These are phyloP conservation scores for Drosophila paramelanica DNA, from an alignment of 2,888 invertebrate species.

Conservation along the genomic window DNA sequence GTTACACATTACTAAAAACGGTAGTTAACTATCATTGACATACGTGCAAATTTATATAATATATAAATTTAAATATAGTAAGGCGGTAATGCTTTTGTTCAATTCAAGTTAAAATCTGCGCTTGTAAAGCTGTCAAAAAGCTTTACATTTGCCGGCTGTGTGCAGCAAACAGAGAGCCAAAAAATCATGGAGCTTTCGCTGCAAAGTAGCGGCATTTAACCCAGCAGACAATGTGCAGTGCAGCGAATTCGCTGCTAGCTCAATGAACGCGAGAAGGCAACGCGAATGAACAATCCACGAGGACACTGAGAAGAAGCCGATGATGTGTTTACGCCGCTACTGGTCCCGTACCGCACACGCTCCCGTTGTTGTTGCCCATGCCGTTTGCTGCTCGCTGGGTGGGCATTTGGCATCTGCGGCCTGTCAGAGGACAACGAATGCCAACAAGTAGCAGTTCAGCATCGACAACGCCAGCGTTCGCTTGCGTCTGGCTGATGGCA, in stretches of 20 bases:
- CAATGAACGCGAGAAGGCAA: conserved; percentile 30
- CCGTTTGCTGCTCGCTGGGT: conserved; percentile 21
- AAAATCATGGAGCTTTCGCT: conserved; percentile 40
- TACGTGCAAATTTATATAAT: no score
- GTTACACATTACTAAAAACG: no score
- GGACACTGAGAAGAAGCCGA: conserved; percentile 20
- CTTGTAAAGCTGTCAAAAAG: conserved; percentile 13
- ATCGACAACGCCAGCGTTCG: conserved; percentile 76
- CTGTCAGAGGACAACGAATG: conserved; percentile 62
- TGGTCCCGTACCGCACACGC: neutral
- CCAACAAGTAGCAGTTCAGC: conserved; percentile 78
- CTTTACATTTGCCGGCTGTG: conserved; percentile 23
- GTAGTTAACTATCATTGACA: no score
- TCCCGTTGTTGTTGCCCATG: neutral
- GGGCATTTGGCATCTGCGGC: conserved; percentile 58
- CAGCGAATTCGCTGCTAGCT: conserved; percentile 51
- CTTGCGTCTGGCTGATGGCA: conserved; percentile 54
- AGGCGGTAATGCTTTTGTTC: neutral
- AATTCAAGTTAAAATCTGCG: conserved; percentile 9
- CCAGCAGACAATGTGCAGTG: conserved; percentile 46
- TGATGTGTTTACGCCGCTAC: conserved; percentile 28
- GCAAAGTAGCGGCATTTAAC: conserved; percentile 48
- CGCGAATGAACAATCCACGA: conserved; percentile 35
- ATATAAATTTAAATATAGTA: neutral
- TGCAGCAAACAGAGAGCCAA: neutral